Evolutionary conservation across 2,797 vertebrate genomes (phyloP), one percentile per base, ranked within the genome.

Genomic region (Acanthiza pusilla): DNA sequence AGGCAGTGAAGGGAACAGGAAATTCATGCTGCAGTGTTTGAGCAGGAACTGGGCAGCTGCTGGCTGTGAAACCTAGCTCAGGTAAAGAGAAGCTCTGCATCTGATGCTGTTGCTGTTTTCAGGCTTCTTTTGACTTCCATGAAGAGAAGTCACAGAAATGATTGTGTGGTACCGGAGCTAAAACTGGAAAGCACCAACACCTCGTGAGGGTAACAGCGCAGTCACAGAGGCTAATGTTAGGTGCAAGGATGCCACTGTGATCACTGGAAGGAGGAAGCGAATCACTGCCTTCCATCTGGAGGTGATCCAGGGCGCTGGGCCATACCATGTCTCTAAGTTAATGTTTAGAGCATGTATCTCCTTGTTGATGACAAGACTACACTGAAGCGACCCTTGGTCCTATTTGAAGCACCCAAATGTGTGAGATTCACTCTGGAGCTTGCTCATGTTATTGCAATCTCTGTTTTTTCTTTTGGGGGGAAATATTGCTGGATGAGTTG

Each of bases 61-160:
- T 75, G 72, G 18, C 73, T 84, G 63, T 55, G 29, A 60, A 78
- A 57, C 51, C 51, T 48, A 76, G 27, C 60, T 71, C 55, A 55
- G 67, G 58, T 65, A 88, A 93, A 71, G 76, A 76, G 45, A 79
- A 91, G 72, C 73, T 94, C 89, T 95, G 91, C 75, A 38, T 87
- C 87, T 95, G 72, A 82, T 70, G 55, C 51, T 66, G 3, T 66
- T 94, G 76, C 82, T 93, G 76, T 71, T 89, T 61, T 55, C n/a
- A 73, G 38, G 5, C 27, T 93, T 21, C 16, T 43, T 61, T 60
- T 65, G 51, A 57, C 61, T 82, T 87, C 61, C 38, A 55, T 32
- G 55, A 43, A 47, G 38, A 79, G 60, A 58, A 74, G 43, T 48
- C 40, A 27, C 48, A 73, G 21, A 81, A 86, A 62, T 45, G 7